Evolutionary conservation across 2,888 invertebrate genomes (phyloP), one percentile per base, ranked within the genome.

Genomic region (Dromius quadrimaculatus): DNA sequence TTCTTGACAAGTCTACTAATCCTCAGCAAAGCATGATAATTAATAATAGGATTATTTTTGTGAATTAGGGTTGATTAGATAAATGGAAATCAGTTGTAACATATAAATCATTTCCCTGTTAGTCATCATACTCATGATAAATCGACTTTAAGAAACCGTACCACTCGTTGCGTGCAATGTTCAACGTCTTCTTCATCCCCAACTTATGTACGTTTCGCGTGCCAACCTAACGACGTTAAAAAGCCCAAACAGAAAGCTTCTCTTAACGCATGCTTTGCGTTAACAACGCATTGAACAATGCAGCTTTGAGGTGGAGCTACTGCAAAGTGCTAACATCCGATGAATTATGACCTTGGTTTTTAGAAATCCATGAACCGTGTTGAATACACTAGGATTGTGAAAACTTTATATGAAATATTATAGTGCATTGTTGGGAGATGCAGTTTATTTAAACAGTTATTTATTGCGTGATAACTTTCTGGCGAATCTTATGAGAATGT

Each of bases 151-250:
- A 22, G 47, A 47, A 47, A 47, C 23, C 47, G 22, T 45, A 8
- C 22, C 32, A 3, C 20, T 4, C 38, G 11, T 61, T 61, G 61
- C 32, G 64, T 45, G 63, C 22, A 15, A 9, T 2, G 3, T 50
- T n/a, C n/a, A 47, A 64, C 64, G 20, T 64, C 64, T 64, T 64
- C 15, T 17, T 64, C 47, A 64, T 63, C 63, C 20, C 45, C 22
- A 59, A 45, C 63, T 63, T 64, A 64, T 64, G 64, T 50, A 47
- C 20, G 23, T 34, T 64, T 64, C 50, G 45, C 45, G 45, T 64
- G 45, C 61, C 36, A 61, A 61, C 20, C 20, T 32, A 38, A 36
- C 38, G 17, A 32, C 57, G 32, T 22, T 57, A 57, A 57, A 47
- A 57, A 57, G 32, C 57, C 57, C 57, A 32, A 57, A 57, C 57